A percentile compares a stretch with the other conserved stretches of the same genome.
Evolutionary conservation across 2,888 invertebrate species (phyloP).

Genomic region (Diaperis boleti): DNA sequence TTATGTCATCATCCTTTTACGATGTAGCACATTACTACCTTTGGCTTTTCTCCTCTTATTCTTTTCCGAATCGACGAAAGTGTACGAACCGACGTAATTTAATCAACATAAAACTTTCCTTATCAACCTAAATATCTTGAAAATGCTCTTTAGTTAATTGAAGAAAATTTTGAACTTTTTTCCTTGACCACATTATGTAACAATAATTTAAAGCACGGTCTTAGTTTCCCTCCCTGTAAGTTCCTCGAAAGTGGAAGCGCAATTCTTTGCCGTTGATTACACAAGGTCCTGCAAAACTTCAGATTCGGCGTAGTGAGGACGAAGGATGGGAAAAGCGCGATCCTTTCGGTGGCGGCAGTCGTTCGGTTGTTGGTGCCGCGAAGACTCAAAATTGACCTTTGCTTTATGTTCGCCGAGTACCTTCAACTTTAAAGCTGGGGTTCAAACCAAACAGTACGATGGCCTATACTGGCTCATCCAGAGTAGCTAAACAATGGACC

Average conservation of each 20-base stretch:
- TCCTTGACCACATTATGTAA: no score
- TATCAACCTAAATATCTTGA: no score
- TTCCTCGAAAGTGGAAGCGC: background rate
- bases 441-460: slow-evolving; percentile 52
- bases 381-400: slow-evolving; percentile 15
- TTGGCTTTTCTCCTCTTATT: no score
- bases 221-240: background rate
- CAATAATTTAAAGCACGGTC: no score
- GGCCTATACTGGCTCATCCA: slow-evolving; percentile 60
- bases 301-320: slow-evolving; percentile 50
- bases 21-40: no score
- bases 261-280: slow-evolving; percentile 24
- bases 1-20: no score
- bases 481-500: slow-evolving; percentile 66
- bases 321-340: slow-evolving; percentile 31
- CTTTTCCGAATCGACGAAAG: no score
- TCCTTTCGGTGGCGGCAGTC: slow-evolving; percentile 34
- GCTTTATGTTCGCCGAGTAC: background rate
- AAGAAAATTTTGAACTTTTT: no score
- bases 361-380: slow-evolving; percentile 26
- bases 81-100: no score
- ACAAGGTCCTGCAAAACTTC: slow-evolving; percentile 36
- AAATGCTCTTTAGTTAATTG: no score
- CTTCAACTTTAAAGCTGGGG: slow-evolving; percentile 50
- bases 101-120: no score